These are phyloP conservation scores for Proteles cristata DNA, from an alignment of 2,113 vertebrate genomes.

Conservation along the genomic window DNA sequence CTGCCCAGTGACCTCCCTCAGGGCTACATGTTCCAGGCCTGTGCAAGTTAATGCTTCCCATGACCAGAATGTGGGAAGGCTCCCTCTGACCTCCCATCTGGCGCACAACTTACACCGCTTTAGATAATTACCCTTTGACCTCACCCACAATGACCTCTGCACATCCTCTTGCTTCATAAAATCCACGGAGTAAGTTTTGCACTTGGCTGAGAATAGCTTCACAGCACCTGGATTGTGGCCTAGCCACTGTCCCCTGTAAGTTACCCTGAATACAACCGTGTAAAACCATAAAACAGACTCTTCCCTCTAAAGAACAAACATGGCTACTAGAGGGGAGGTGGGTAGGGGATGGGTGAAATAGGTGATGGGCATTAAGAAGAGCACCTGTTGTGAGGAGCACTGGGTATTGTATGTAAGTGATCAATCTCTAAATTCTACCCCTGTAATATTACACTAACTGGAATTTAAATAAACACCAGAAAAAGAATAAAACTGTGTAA, in stretches of 20 bases:
- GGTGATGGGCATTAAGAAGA: background rate
- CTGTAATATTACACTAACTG: background rate
- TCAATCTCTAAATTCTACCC: background rate
- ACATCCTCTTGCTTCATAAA: background rate
- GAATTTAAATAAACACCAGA: background rate
- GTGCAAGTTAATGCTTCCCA: background rate
- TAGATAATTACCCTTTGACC: background rate
- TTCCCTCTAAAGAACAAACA: background rate
- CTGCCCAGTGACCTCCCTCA: background rate
- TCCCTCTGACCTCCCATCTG: background rate
- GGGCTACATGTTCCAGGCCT: background rate
- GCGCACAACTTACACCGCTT: background rate
- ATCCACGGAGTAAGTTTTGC: background rate
- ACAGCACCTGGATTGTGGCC: background rate
- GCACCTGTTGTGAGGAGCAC: background rate
- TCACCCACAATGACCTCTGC: background rate
- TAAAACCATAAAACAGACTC: background rate
- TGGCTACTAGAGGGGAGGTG: background rate
- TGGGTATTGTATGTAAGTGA: background rate
- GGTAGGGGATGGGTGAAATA: background rate
- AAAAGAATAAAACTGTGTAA: background rate
- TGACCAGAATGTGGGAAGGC: background rate
- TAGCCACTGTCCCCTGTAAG: background rate
- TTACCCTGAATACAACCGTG: background rate
- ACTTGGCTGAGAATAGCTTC: background rate